Base-by-base conservation (phyloP, 2,888 invertebrate species). In the Trachelus tabidus region DNA sequence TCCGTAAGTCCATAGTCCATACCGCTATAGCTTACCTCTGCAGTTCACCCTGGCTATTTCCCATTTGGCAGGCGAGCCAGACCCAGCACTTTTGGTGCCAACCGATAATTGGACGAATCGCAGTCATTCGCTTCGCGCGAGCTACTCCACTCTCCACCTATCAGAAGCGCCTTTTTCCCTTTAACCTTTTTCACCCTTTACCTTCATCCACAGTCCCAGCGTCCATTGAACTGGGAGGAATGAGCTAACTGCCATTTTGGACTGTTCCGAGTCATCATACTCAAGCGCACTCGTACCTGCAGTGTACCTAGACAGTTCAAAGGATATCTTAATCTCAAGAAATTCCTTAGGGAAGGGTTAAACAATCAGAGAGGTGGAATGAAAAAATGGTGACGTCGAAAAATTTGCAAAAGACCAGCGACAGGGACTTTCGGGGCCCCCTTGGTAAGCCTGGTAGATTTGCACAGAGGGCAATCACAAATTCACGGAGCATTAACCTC, bases 21-120 rank as follows among this genome's bases (percentile, higher is more conserved):
- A 37, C 79, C 79, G 82, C 85, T 85, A 84, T 85, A 85, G 85
- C 86, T 86, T 86, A 81, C 85, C 84, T 86, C 84, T 83, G 77
- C 78, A 81, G 76, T 81, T 56, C 81, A 75, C 74, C 78, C 85
- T 85, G 88, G 89, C 87, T 88, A 89, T 89, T 89, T 89, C 88
- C 89, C 89, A 89, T 89, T 89, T 89, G 89, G 89, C 89, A 88
- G 88, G 81, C 86, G 87, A 88, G 87, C 88, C 88, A 89, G 88
- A 89, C 87, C 89, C 89, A 89, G 89, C 89, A 89, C 88, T 89
- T 89, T 89, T 88, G 88, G 89, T 89, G 89, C 89, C 89, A 89
- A 88, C 89, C 88, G 89, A 89, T 89, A 89, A 89, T 89, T 88
- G 89, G 89, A 89, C 89, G 89, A 89, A 89, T 89, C 88, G 88